Evolutionary conservation across 2,797 vertebrate genomes (phyloP).

Genomic region (Hylomyscus alleni): DNA sequence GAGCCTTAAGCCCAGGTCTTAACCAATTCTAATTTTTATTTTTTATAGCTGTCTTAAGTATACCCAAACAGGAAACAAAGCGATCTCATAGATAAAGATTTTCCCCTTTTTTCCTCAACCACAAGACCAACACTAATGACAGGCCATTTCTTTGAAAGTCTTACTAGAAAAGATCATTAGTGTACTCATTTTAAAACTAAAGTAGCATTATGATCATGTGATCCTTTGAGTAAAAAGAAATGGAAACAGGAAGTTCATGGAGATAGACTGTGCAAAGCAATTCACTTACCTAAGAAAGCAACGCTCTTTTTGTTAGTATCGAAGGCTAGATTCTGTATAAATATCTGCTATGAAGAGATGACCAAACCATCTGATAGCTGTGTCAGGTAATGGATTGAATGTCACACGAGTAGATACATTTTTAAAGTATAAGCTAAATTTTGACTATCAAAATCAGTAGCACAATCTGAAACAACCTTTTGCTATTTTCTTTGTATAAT

Average conservation of each 20-base stretch:
- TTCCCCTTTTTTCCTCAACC: not conserved
- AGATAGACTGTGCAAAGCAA: not conserved
- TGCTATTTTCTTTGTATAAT: slow-evolving; percentile 25
- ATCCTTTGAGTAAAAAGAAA: slow-evolving; percentile 66
- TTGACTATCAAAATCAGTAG: not conserved
- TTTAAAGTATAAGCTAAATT: not conserved
- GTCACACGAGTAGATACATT: not conserved
- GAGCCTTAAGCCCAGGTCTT: not conserved
- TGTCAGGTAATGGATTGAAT: not conserved
- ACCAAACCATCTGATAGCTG: not conserved
- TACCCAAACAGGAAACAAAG: not conserved
- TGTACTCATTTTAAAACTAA: slow-evolving; percentile 61
- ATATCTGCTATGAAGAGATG: not conserved
- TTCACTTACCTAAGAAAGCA: not conserved
- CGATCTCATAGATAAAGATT: not conserved
- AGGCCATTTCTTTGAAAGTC: slow-evolving; percentile 44
- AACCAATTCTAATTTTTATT: not conserved
- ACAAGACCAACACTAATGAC: not conserved
- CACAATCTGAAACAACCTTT: not conserved
- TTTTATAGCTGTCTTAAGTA: not conserved
- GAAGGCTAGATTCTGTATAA: not conserved
- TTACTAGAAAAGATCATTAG: slow-evolving; percentile 21
- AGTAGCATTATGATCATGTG: slow-evolving; percentile 44
- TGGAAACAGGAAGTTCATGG: slow-evolving; percentile 7
- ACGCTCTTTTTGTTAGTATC: not conserved